Base-by-base conservation (phyloP, 2,888 invertebrate species). In the Lasioglossum marginatum region DNA sequence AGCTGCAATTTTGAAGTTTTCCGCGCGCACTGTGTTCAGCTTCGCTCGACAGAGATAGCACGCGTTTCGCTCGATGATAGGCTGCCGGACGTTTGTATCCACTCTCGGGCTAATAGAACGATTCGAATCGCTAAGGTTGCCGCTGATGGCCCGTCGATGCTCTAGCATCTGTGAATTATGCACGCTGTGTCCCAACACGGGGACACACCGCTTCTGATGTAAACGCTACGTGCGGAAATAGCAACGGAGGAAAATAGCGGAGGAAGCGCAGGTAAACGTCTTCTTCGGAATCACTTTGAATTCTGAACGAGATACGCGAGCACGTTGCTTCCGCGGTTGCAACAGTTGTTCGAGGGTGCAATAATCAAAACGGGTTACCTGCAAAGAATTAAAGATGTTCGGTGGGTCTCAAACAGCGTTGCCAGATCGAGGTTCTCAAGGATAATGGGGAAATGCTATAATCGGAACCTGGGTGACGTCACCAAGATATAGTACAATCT, bases 61-160 rank as follows among this genome's bases (percentile, higher is more conserved):
- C 19, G 34, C 34, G 10, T 66, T 23, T 34, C 37, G 34, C 23
- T 34, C 68, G 37, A 68, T 68, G 68, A 68, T 68, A 68, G 68
- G 68, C 68, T 23, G 66, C 10, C 31, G 66, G 66, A 34, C 34
- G 34, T 66, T 34, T 34, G 34, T 2, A 37, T 34, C 34, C 63
- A 57, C 31, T 27, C 31, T 31, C 60, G 16, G 60, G 6, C 31
- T 63, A 68, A 68, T 68, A 34, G 68, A 68, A 34, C 68, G 68
- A 34, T 23, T 34, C 19, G 68, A 68, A 40, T 37, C 23, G n/a
- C 70, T 70, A 37, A 12, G 70, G 37, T 40, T 70, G 19, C n/a
- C 14, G 70, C 40, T 40, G 70, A 70, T 40, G 68, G 68, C 37
- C 68, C 70, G 40, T 70, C 37, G 37, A 70, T n/a, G 37, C 71